Conservation (phyloP, 92 coral and sea anemone species). For the Bergia sp. region DNA sequence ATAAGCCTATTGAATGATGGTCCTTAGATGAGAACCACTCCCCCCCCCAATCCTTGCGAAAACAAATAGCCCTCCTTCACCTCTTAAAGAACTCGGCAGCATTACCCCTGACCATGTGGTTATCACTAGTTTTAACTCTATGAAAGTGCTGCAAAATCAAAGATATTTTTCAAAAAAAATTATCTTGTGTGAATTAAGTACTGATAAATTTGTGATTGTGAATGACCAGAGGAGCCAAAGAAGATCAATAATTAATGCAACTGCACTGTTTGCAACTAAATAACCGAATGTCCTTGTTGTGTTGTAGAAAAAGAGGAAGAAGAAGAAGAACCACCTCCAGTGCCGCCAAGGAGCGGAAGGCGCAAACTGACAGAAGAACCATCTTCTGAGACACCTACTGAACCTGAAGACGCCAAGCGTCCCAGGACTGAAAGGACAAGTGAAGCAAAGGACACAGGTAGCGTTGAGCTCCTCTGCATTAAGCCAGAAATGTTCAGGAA, state of each 20-base stretch:
- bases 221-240: background rate
- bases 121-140: too few species aligned
- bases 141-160: too few species aligned
- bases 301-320: background rate
- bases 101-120: too few species aligned
- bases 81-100: too few species aligned
- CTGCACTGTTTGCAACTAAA: background rate
- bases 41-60: too few species aligned
- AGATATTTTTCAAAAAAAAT: too few species aligned
- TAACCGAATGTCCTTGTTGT: background rate
- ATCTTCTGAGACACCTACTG: slow-evolving; percentile 21
- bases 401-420: slow-evolving; percentile 23
- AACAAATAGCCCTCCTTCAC: too few species aligned
- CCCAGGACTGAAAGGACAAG: slow-evolving; percentile 11
- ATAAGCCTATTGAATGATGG: too few species aligned
- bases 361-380: slow-evolving; percentile 46
- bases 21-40: too few species aligned
- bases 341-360: slow-evolving; percentile 69
- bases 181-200: background rate
- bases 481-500: slow-evolving; percentile 19
- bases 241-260: background rate
- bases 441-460: slow-evolving; percentile 23
- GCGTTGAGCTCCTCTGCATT: background rate
- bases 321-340: slow-evolving; percentile 73
- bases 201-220: background rate